Evolutionary conservation across 2,888 invertebrate species (phyloP).

Genomic region (Listrodromus nycthemerus): DNA sequence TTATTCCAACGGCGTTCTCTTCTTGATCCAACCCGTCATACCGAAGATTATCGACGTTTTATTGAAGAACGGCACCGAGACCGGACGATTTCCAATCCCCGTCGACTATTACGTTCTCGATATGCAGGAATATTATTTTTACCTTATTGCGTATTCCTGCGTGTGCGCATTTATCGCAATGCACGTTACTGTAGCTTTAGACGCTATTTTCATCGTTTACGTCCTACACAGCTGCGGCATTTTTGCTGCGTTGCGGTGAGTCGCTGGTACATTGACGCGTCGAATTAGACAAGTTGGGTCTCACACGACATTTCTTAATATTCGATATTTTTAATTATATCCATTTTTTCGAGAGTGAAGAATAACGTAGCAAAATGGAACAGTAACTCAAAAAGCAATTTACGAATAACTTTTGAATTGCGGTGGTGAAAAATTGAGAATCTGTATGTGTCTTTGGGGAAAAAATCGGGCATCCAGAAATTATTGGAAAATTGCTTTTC

Average conservation of each 20-base stretch:
- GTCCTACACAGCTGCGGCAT: conserved; percentile 32
- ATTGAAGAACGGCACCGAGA: not conserved
- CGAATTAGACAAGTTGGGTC: not conserved
- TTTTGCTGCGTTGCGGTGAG: conserved; percentile 32
- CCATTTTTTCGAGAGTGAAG: too few relatives aligned
- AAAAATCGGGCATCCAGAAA: too few relatives aligned
- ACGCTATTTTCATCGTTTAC: not conserved
- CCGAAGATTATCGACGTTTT: too few relatives aligned
- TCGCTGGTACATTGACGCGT: not conserved
- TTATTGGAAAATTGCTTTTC: too few relatives aligned
- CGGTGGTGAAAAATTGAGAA: too few relatives aligned
- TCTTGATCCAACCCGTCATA: not conserved
- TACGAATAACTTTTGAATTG: too few relatives aligned
- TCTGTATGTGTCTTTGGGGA: too few relatives aligned
- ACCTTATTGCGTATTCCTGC: not conserved
- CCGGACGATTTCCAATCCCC: not conserved
- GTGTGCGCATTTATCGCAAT: not conserved
- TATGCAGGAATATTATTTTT: conserved; percentile 16
- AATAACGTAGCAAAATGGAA: too few relatives aligned
- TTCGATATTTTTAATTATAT: too few relatives aligned
- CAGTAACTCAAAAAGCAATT: too few relatives aligned
- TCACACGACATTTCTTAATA: too few relatives aligned
- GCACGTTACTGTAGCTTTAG: not conserved
- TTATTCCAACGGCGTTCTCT: not conserved
- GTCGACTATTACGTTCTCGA: not conserved